A percentile compares a stretch with the other conserved stretches of the same genome.
Evolutionary conservation across 1,140 invertebrate genomes (phyloP).

Genomic region (Polypedilum pembai): DNA sequence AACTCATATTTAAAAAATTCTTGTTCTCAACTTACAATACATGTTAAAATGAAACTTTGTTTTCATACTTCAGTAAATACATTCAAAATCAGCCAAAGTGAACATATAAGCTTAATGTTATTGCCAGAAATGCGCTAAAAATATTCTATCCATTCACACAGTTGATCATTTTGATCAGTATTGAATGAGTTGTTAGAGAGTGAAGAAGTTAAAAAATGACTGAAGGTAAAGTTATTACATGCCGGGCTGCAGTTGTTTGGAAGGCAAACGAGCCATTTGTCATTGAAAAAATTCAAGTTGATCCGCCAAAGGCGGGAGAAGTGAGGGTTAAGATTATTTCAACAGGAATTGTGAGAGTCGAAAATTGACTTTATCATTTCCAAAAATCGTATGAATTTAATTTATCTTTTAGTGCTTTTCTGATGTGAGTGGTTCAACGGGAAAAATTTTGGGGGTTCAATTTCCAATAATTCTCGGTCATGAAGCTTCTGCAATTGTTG

Average conservation of each 20-base stretch:
- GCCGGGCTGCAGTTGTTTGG: constrained; percentile 29
- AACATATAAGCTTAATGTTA: no score
- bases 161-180: not conserved
- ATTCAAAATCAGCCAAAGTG: no score
- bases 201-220: not conserved
- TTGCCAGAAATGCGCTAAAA: no score
- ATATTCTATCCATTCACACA: no score
- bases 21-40: no score
- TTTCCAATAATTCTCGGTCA: constrained; percentile 48
- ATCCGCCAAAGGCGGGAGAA: constrained; percentile 29
- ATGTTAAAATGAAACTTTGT: no score
- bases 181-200: not conserved
- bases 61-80: no score
- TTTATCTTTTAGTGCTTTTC: constrained; percentile 44
- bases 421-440: constrained; percentile 47
- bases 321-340: constrained; percentile 39
- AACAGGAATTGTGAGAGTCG: constrained; percentile 42
- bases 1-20: no score
- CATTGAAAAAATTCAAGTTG: constrained; percentile 30
- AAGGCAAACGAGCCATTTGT: constrained; percentile 12
- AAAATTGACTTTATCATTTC: not conserved
- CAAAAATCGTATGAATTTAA: not conserved
- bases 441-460: constrained; percentile 45
- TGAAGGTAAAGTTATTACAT: constrained; percentile 29
- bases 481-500: constrained; percentile 49